phyloP scores from a whole-genome alignment of 1,140 invertebrate species.

The Zaprionus camerounensis region DNA sequence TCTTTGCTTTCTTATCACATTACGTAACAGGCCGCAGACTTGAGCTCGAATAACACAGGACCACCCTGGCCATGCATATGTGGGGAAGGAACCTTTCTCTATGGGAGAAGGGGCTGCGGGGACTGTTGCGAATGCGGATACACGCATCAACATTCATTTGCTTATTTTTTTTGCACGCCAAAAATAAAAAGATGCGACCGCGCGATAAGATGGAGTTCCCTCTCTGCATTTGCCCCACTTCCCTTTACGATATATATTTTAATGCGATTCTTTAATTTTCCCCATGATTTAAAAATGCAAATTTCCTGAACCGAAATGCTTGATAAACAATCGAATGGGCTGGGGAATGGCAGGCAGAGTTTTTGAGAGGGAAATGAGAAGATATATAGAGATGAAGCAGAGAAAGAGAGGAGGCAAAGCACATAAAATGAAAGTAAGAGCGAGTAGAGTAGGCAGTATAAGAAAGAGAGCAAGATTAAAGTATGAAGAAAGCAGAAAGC shows the following conservation, averaged over 20 bases:
- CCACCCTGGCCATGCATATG: constrained; percentile 5
- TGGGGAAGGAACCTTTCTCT: constrained; percentile 33
- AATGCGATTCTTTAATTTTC: constrained; percentile 65
- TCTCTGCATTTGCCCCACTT: constrained; percentile 23
- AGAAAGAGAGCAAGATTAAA: background rate
- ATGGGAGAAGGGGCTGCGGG: constrained; percentile 8
- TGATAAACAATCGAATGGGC: constrained; percentile 7
- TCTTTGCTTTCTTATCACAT: constrained; percentile 78
- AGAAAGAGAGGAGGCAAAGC: background rate
- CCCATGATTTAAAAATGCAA: constrained; percentile 64
- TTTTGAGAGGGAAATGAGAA: background rate
- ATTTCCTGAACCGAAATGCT: constrained; percentile 34
- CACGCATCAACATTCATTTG: constrained; percentile 54
- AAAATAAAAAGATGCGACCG: constrained; percentile 46
- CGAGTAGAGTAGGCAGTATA: background rate
- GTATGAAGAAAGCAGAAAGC: background rate
- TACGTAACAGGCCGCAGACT: constrained; percentile 80
- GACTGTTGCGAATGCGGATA: constrained; percentile 41
- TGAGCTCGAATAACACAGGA: constrained; percentile 62
- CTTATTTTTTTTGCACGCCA: constrained; percentile 11
- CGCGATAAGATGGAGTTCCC: constrained; percentile 47
- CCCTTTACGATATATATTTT: constrained; percentile 27
- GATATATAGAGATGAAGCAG: background rate
- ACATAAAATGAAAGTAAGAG: background rate
- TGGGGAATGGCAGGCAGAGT: background rate